phyloP scores from a whole-genome alignment of 2,113 vertebrate species.

The Cnemophilus loriae region DNA sequence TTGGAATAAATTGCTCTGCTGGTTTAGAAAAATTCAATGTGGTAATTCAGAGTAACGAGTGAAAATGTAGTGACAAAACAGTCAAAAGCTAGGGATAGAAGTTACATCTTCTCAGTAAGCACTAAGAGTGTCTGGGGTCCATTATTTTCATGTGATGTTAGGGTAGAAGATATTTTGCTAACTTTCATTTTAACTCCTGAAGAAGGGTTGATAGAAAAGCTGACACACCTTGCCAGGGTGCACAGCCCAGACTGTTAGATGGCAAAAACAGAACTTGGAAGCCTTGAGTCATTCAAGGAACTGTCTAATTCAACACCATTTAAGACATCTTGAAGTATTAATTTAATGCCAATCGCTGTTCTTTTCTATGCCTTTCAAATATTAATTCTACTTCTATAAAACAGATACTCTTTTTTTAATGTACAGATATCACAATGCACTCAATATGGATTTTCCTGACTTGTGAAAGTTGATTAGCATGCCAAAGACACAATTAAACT shows the following conservation, averaged over 20 bases:
- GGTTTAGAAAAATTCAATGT: neutral
- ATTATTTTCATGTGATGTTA: neutral
- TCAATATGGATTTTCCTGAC: neutral
- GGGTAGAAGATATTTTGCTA: neutral
- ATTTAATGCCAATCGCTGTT: neutral
- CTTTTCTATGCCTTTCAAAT: neutral
- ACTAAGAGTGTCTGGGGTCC: neutral
- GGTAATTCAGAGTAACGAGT: neutral
- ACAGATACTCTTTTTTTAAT: neutral
- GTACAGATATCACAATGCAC: neutral
- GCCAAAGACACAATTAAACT: neutral
- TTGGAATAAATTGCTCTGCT: neutral
- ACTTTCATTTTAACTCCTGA: neutral
- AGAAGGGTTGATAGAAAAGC: neutral
- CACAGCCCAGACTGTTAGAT: neutral
- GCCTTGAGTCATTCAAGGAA: neutral
- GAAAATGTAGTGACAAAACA: neutral
- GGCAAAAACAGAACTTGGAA: neutral
- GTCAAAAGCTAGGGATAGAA: neutral
- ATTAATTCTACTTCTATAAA: neutral
- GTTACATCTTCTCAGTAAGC: neutral
- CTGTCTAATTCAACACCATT: neutral
- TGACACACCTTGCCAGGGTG: neutral
- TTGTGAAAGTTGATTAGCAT: neutral
- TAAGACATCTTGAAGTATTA: neutral